These are phyloP conservation scores for Anhinga anhinga DNA, from an alignment of 2,113 vertebrate genomes.

Conservation along the genomic window DNA sequence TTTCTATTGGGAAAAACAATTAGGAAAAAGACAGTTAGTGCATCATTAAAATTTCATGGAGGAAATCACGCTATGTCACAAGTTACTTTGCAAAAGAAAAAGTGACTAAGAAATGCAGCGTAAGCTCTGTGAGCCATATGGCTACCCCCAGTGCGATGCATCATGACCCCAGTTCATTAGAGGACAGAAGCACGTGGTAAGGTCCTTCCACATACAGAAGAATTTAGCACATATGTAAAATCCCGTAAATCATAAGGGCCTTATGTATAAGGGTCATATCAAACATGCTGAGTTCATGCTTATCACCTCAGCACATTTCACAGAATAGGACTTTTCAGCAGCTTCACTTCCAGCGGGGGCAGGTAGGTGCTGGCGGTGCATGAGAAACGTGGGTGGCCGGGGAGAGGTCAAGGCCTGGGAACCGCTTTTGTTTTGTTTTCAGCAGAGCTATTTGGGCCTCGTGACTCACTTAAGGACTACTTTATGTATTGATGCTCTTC, in stretches of 20 bases:
- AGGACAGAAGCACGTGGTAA: background rate
- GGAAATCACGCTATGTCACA: background rate
- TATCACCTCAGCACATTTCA: background rate
- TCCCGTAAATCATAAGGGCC: background rate
- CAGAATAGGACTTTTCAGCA: background rate
- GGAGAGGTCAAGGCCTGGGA: background rate
- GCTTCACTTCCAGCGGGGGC: background rate
- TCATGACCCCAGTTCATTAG: background rate
- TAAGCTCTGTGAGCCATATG: background rate
- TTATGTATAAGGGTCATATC: too few species aligned
- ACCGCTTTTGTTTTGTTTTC: background rate
- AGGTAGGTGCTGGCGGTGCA: background rate
- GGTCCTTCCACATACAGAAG: background rate
- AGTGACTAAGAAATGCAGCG: background rate
- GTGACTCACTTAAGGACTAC: background rate
- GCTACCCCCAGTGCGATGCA: accelerated
- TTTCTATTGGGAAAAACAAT: background rate
- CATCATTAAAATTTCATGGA: background rate
- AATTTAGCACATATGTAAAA: background rate
- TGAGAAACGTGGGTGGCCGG: background rate
- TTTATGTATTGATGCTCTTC: background rate
- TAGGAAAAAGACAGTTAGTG: background rate
- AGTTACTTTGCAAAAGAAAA: background rate
- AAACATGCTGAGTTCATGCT: background rate
- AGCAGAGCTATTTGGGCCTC: background rate